A percentile compares a stretch with the other conserved stretches of the same genome.
Evolutionary conservation across 2,113 vertebrate species (phyloP).

Genomic region (Hepsetus odoe): DNA sequence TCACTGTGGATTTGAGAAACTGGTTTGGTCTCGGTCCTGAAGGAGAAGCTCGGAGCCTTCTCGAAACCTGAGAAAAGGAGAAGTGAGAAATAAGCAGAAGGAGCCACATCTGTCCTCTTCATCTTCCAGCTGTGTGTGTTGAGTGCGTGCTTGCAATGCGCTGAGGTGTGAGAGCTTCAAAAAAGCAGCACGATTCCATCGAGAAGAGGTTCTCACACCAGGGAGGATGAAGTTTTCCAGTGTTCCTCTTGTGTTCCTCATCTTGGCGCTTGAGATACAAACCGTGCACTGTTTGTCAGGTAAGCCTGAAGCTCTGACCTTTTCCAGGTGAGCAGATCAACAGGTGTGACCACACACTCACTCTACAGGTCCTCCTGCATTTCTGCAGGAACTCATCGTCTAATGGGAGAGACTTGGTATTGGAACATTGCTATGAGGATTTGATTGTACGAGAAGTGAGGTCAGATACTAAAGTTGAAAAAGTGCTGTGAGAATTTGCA

Average conservation of each 20-base stretch:
- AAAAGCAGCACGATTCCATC: not conserved
- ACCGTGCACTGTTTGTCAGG: conserved; percentile 17
- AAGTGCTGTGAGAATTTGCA: no score
- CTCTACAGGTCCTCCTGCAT: no score
- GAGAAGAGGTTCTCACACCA: not conserved
- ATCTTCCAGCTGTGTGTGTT: not conserved
- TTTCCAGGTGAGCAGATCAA: no score
- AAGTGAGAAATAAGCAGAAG: not conserved
- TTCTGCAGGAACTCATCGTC: no score
- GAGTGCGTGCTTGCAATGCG: not conserved
- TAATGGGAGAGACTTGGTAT: no score
- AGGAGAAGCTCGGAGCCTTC: not conserved
- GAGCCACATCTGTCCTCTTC: no score
- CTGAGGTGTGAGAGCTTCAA: not conserved
- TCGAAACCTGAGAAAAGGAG: not conserved
- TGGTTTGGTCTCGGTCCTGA: not conserved
- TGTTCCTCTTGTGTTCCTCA: not conserved
- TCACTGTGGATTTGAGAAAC: no score
- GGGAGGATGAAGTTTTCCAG: not conserved
- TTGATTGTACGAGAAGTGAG: not conserved
- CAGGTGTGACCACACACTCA: no score
- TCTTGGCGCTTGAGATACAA: not conserved
- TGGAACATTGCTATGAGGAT: not conserved
- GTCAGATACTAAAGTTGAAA: no score
- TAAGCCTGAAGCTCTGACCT: not conserved